A percentile compares a stretch with the other conserved stretches of the same genome.
phyloP scores from a whole-genome alignment of 2,888 invertebrate genomes.

The Dasysyrphus albostriatus region DNA sequence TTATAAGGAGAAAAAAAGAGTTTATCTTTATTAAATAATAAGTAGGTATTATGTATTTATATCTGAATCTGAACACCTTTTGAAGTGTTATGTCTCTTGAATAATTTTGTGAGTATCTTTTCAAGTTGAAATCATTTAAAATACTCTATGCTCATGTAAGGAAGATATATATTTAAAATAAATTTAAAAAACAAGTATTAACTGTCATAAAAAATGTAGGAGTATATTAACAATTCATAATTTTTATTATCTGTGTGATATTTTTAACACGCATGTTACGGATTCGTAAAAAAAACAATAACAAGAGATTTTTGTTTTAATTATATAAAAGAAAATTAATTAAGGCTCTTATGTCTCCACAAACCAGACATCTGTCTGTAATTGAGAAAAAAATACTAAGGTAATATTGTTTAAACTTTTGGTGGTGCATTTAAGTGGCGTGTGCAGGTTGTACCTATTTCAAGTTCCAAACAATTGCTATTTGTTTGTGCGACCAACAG shows the following conservation, averaged over 20 bases:
- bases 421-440: no score
- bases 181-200: not conserved
- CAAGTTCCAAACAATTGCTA: no score
- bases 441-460: no score
- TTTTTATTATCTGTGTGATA: not conserved
- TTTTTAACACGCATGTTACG: not conserved
- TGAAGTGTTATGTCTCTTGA: not conserved
- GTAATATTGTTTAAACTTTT: no score
- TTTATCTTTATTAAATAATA: not conserved
- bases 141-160: not conserved
- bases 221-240: not conserved
- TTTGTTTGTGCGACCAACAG: no score
- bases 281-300: not conserved
- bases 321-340: no score
- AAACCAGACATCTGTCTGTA: no score
- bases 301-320: no score
- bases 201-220: constrained; percentile 9
- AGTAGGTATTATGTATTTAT: not conserved
- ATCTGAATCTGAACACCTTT: constrained; percentile 2
- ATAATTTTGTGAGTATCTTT: not conserved
- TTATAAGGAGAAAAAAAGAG: not conserved
- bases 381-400: no score
- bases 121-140: not conserved
- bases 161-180: not conserved
- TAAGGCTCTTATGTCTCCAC: no score